A percentile compares a stretch with the other conserved stretches of the same genome.
Evolutionary conservation across 1,140 invertebrate genomes (phyloP).

Genomic region (Propsilocerus akamusi): DNA sequence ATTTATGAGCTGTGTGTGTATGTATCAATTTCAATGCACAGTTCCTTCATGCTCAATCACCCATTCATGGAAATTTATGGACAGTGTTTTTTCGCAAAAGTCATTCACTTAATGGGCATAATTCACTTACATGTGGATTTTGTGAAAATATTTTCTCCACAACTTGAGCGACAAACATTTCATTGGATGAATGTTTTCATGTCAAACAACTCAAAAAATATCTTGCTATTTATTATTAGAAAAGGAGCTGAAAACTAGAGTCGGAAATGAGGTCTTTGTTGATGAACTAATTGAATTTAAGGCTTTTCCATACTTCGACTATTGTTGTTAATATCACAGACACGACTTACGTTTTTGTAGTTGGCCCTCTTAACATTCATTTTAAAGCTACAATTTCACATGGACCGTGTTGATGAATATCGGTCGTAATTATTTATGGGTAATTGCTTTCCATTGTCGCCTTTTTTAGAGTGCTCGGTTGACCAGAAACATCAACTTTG

Average conservation of each 20-base stretch:
- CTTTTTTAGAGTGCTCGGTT: neutral
- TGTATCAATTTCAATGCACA: too few species aligned
- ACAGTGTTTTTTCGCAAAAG: neutral
- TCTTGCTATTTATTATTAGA: too few species aligned
- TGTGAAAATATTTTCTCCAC: neutral
- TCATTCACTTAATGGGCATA: conserved; percentile 3
- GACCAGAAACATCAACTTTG: neutral
- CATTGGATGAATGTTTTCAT: too few species aligned
- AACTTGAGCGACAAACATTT: too few species aligned
- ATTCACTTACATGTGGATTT: neutral
- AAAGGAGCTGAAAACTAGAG: neutral
- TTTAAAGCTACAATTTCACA: too few species aligned
- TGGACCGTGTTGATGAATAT: too few species aligned
- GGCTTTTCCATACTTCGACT: neutral
- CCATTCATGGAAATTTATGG: neutral
- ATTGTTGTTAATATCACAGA: too few species aligned
- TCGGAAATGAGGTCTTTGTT: neutral
- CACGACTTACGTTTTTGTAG: too few species aligned
- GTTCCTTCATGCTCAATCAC: neutral
- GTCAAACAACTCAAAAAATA: too few species aligned
- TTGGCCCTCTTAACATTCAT: too few species aligned
- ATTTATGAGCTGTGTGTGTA: neutral
- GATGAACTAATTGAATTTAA: neutral
- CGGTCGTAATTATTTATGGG: neutral
- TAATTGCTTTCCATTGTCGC: neutral